Evolutionary conservation across 2,113 vertebrate species (phyloP).

Genomic region (Takifugu flavidus): DNA sequence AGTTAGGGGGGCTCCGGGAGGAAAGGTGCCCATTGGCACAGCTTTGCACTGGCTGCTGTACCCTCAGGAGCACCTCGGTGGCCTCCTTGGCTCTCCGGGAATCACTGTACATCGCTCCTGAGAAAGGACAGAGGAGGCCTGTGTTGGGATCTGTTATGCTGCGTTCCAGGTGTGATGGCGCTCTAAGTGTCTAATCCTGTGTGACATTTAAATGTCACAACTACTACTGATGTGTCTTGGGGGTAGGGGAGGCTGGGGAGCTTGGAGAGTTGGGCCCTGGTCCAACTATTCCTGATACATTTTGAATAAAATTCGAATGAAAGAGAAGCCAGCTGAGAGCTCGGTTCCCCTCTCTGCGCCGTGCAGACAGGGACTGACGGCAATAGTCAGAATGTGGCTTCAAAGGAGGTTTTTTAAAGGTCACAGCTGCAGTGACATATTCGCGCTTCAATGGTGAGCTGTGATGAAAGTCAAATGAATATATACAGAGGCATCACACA

Average conservation of each 20-base stretch:
- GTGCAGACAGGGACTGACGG: conserved; percentile 4
- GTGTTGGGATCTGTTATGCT: conserved; percentile 33
- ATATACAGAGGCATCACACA: too few relatives aligned
- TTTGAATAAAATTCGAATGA: conserved; percentile 42
- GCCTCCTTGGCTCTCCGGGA: conserved; percentile 26
- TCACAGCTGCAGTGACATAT: conserved; percentile 17
- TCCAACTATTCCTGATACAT: conserved; percentile 40
- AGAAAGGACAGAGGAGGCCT: conserved; percentile 27
- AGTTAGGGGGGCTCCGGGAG: conserved; percentile 43
- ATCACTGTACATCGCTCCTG: conserved; percentile 25
- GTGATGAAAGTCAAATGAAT: too few relatives aligned
- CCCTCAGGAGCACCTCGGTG: conserved; percentile 17
- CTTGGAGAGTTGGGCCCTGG: conserved; percentile 1
- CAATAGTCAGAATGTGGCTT: conserved; percentile 21
- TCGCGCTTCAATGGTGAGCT: too few relatives aligned
- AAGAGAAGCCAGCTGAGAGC: conserved; percentile 30
- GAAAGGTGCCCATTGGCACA: conserved; percentile 42
- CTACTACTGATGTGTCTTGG: conserved; percentile 54
- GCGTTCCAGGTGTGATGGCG: conserved; percentile 54
- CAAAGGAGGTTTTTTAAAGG: conserved; percentile 32
- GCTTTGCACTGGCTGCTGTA: conserved; percentile 44
- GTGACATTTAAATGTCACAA: conserved; percentile 77
- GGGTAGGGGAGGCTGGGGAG: conserved; percentile 11
- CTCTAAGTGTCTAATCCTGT: conserved; percentile 56
- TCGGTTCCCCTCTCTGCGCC: not conserved